Evolutionary conservation across 2,797 vertebrate species (phyloP), one percentile per base, ranked within the genome.

Genomic region (Helostoma temminkii): DNA sequence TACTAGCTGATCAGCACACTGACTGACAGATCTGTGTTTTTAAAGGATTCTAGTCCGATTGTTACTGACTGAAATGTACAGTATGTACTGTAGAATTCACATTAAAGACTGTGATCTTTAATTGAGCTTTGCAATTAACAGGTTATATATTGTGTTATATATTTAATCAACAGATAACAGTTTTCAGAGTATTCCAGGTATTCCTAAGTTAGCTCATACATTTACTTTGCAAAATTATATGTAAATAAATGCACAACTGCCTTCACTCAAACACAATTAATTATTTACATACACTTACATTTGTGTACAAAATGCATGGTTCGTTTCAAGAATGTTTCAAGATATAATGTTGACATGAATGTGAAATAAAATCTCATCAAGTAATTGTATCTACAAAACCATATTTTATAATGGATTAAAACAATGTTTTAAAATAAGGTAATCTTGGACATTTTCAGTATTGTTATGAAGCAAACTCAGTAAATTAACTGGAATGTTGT

Each of bases 1-100:
- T 78, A 42, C 69, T 24, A 48, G 49, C 53, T 56, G 57, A 55
- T 69, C 39, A 63, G 43, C 18, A 2, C 47, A 43, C 34, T 34
- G 57, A 56, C 43, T 7, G 69, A 47, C 62, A 26, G 24, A 73
- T 37, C 34, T 25, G 24, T 56, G 10, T 42, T 63, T 63, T 19
- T 16, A 30, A 50, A 56, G 14, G 49, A 45, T 50, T 49, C 16
- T 22, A 19, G 30, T 48, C 2, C 0, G 10, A 10, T 16, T 53
- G 19, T 22, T 63, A 24, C 18, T 25, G 16, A 16, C 15, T 15
- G n/a, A n/a, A n/a, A n/a, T n/a, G n/a, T n/a, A n/a, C n/a, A n/a
- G 36, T 22, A 45, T 22, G 11, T 37, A 19, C 7, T 28, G 18
- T 36, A 45, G 14, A 67, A 48, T 21, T 41, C 34, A 41, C 14